Evolutionary conservation across 2,113 vertebrate genomes (phyloP), one percentile per base, ranked within the genome.

Genomic region (Elaphurus davidianus): DNA sequence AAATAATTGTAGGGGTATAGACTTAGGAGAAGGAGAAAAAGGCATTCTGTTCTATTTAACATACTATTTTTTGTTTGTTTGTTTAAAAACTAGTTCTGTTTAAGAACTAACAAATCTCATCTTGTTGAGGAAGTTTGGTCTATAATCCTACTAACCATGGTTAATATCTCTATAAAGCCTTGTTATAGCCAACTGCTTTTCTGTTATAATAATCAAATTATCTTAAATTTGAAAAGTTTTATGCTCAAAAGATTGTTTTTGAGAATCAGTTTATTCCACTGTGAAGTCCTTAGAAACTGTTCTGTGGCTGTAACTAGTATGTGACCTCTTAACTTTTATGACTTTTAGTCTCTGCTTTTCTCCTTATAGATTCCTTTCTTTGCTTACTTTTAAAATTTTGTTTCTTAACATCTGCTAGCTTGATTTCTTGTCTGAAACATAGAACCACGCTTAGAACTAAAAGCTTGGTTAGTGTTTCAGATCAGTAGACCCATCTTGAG

Each of bases 111-210:
- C 33, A 94, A n/a, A 81, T 79, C 47, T 81, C 91, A 81, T 23
- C 54, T 86, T 84, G 43, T 23, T 91, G 40, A 96, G 57, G 43
- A 93, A 47, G 11, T 85, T 64, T 96, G 40, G 3, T 55, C 16
- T 54, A 2, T 89, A 90, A 52, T 87, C 40, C 74, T 82, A 78
- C 36, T 86, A 96, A 79, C 16, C 28, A 36, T 59, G 36, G 64
- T 55, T 90, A 90, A 96, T 96, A 89, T 89, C 15, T 83, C 36
- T 7, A 94, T 52, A 81, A 78, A 96, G 43, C n/a, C 50, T 97
- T 2, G 33, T 85, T 92, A 13, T 57, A 92, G 43, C 12, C 59
- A 64, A 60, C 40, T 90, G 76, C 23, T 96, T 91, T 57, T 97
- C 36, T 89, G 50, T 45, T 96, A 15, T 60, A 60, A 83, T 95